These are phyloP conservation scores for Penelope pileata DNA, from an alignment of 2,113 vertebrate species.

Conservation along the genomic window DNA sequence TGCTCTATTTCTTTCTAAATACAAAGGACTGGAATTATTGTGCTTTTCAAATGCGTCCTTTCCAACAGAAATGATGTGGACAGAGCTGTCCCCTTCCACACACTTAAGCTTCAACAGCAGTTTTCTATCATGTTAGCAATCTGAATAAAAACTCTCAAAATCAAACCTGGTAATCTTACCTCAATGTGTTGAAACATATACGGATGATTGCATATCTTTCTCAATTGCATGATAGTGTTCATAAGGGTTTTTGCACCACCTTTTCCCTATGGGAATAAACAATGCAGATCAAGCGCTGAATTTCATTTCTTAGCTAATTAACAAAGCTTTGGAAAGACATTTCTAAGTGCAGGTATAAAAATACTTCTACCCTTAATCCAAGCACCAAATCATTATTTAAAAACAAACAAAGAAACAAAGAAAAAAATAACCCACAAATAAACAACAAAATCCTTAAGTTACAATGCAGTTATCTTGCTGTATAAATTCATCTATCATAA, in stretches of 20 bases:
- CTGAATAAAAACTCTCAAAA: background rate
- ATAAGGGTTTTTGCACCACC: constrained; percentile 97
- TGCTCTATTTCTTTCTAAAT: background rate
- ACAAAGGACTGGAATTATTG: fast-evolving
- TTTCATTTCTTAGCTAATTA: background rate
- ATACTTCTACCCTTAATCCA: background rate
- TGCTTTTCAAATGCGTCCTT: background rate
- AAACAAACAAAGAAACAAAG: fast-evolving
- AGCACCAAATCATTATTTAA: background rate
- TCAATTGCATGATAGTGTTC: constrained; percentile 99
- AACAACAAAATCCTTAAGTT: background rate
- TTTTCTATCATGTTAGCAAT: background rate
- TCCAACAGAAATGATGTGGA: background rate
- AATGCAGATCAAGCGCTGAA: background rate
- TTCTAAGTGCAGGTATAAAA: background rate
- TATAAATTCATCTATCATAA: background rate
- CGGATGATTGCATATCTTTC: constrained; percentile 98
- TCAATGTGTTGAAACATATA: constrained; percentile 99
- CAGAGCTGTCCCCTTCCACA: background rate
- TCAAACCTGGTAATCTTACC: constrained; percentile 55
- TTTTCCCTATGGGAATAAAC: constrained; percentile 86
- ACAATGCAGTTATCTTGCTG: background rate
- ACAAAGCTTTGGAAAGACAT: background rate
- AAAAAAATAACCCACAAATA: background rate
- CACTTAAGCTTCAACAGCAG: background rate